Evolutionary conservation across 2,113 vertebrate genomes (phyloP).

Genomic region (Strix aluco): DNA sequence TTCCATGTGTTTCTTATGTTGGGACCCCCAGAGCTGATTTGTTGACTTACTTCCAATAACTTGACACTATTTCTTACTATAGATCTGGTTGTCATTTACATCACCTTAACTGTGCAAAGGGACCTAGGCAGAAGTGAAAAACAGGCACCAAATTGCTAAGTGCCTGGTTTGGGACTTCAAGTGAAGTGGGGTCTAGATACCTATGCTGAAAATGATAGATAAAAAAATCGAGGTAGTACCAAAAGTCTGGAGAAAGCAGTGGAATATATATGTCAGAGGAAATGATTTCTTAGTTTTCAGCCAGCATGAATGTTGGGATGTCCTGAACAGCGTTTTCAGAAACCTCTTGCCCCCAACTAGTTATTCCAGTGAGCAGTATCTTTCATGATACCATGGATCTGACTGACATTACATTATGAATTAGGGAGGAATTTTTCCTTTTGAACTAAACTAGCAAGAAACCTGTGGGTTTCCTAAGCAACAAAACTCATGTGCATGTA

Average conservation of each 20-base stretch:
- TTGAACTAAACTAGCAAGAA: background rate
- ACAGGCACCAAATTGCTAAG: background rate
- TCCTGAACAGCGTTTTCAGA: background rate
- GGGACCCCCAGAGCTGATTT: background rate
- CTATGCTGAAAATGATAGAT: background rate
- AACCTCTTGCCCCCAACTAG: background rate
- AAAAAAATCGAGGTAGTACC: background rate
- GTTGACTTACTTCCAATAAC: background rate
- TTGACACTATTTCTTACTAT: background rate
- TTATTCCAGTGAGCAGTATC: background rate
- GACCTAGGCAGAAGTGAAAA: background rate
- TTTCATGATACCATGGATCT: background rate
- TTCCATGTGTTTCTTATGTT: too few relatives aligned
- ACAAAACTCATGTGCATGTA: fast-evolving
- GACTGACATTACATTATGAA: background rate
- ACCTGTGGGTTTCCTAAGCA: background rate
- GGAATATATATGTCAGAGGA: background rate
- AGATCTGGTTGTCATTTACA: background rate
- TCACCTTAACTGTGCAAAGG: background rate
- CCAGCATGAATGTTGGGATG: background rate
- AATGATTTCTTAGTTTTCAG: background rate
- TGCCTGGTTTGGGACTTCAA: background rate
- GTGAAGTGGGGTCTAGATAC: background rate
- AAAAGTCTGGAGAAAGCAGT: background rate
- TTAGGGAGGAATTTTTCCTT: background rate